A percentile compares a stretch with the other conserved stretches of the same genome.
Conservation (phyloP, 1,140 invertebrate genomes). For the Sarcophaga bullata region DNA sequence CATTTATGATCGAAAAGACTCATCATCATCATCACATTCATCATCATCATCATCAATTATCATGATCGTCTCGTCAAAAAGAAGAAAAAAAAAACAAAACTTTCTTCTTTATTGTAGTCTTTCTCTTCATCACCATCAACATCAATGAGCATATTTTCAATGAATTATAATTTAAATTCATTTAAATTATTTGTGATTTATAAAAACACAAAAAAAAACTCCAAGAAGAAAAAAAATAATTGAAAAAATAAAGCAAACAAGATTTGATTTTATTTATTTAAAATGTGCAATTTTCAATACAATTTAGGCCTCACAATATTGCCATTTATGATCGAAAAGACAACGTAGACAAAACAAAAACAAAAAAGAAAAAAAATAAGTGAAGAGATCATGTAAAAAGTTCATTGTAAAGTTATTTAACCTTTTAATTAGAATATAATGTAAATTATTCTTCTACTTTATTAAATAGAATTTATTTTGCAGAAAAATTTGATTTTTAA, state of each 20-base stretch:
- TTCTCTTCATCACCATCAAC: background rate
- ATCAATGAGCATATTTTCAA: conserved; percentile 20
- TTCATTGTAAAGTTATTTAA: conserved; percentile 36
- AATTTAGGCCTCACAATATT: too few relatives aligned
- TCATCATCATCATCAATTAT: conserved; percentile 1
- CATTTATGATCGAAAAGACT: too few relatives aligned
- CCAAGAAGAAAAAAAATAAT: too few relatives aligned
- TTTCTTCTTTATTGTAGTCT: background rate
- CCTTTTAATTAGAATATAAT: conserved; percentile 36
- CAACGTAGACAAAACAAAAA: background rate
- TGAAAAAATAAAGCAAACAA: too few relatives aligned
- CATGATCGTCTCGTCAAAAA: background rate
- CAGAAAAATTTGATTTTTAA: too few relatives aligned
- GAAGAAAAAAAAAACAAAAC: background rate
- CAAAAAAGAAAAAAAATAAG: background rate
- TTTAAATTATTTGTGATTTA: conserved; percentile 39
- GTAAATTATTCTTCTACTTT: too few relatives aligned
- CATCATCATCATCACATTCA: background rate
- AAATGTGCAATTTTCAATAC: too few relatives aligned
- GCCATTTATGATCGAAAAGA: conserved; percentile 9
- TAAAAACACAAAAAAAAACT: background rate
- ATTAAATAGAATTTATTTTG: too few relatives aligned
- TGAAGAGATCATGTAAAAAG: background rate
- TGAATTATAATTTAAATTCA: conserved; percentile 37
- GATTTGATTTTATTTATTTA: too few relatives aligned